A percentile compares a stretch with the other conserved stretches of the same genome.
These are phyloP conservation scores for Lasioglossum albipes DNA, from an alignment of 1,140 invertebrate genomes.

Conservation along the genomic window DNA sequence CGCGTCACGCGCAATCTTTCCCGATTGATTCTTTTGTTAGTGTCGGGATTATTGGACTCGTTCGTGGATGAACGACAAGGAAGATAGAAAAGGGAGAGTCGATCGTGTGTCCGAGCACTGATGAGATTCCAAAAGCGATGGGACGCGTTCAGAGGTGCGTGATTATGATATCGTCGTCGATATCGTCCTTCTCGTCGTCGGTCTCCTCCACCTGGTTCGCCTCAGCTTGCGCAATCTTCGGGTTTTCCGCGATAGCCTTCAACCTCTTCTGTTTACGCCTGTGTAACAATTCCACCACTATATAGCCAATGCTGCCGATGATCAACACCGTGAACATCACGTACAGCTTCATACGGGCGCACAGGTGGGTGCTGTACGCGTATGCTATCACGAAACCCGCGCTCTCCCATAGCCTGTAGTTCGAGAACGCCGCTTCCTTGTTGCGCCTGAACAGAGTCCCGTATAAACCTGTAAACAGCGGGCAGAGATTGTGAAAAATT, in stretches of 20 bases:
- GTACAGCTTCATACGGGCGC: constrained; percentile 94
- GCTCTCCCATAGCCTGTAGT: constrained; percentile 96
- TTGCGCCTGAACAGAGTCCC: constrained; percentile 94
- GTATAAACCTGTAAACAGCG: constrained; percentile 87
- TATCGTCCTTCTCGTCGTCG: constrained; percentile 91
- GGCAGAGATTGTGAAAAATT: not conserved
- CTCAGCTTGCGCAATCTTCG: constrained; percentile 83
- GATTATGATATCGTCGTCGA: constrained; percentile 91
- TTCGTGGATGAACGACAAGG: not conserved
- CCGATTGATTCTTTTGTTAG: too few relatives aligned
- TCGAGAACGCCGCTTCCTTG: constrained; percentile 97
- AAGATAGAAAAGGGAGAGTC: constrained; percentile 9
- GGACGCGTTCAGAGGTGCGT: constrained; percentile 85
- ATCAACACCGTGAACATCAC: constrained; percentile 90
- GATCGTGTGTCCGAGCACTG: constrained; percentile 3
- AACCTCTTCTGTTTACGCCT: constrained; percentile 87
- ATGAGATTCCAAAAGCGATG: not conserved
- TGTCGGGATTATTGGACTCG: not conserved
- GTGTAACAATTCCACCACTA: constrained; percentile 90
- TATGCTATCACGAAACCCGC: constrained; percentile 96
- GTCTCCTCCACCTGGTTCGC: constrained; percentile 84
- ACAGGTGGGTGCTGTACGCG: constrained; percentile 91
- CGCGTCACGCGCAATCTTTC: not conserved
- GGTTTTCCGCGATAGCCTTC: constrained; percentile 83
- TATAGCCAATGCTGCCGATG: constrained; percentile 89